These are phyloP conservation scores for Zoanthus solanderi DNA, from an alignment of 92 coral and sea anemone genomes.

Conservation along the genomic window DNA sequence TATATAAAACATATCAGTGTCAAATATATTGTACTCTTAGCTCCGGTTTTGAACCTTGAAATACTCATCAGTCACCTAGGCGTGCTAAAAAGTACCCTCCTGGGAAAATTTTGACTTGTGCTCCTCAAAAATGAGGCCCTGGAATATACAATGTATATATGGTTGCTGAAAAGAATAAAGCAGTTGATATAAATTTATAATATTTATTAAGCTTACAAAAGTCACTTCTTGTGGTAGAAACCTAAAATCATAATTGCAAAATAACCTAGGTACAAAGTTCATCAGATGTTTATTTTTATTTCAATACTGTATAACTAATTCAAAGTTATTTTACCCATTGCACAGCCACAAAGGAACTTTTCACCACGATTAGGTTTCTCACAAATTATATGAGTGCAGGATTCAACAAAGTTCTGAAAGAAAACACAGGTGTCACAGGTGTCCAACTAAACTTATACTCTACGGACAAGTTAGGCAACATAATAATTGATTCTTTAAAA, in stretches of 20 bases:
- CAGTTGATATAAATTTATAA: neutral
- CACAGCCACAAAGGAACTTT: conserved; percentile 96
- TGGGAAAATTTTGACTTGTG: too few relatives aligned
- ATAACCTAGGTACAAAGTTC: too few relatives aligned
- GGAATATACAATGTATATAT: too few relatives aligned
- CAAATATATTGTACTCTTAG: too few relatives aligned
- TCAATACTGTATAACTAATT: neutral
- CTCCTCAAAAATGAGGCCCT: too few relatives aligned
- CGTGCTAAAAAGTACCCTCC: too few relatives aligned
- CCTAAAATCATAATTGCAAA: too few relatives aligned
- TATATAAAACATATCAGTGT: too few relatives aligned
- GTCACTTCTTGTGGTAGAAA: neutral
- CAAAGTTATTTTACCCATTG: conserved; percentile 74
- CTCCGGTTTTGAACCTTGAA: too few relatives aligned
- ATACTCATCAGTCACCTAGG: too few relatives aligned
- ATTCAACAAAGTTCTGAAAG: conserved; percentile 77
- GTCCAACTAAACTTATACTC: neutral
- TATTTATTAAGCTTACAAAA: neutral
- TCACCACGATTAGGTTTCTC: conserved; percentile 97
- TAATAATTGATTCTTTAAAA: too few relatives aligned
- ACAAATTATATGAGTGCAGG: conserved; percentile 87
- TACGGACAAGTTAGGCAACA: neutral
- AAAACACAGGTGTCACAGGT: neutral
- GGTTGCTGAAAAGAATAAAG: too few relatives aligned
- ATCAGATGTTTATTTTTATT: neutral